These are phyloP conservation scores for Tokudaia tokunoshimensis DNA, from an alignment of 2,797 vertebrate species.

Conservation along the genomic window DNA sequence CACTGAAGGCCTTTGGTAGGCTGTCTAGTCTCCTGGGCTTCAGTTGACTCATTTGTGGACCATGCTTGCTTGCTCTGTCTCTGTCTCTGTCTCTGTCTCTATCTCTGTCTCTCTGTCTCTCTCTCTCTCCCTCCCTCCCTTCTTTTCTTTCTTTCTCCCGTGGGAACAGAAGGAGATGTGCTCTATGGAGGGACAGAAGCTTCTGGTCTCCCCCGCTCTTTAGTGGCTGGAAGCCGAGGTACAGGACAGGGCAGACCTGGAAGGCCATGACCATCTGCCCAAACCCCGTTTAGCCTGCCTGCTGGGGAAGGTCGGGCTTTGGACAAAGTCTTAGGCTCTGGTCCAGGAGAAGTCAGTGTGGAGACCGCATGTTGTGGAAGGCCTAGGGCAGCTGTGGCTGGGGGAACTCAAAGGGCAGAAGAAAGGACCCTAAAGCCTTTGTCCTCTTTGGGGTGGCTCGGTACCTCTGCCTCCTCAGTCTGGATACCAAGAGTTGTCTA, in stretches of 20 bases:
- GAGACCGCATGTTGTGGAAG: background rate
- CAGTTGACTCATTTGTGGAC: background rate
- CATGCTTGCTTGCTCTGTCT: background rate
- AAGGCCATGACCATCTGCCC: background rate
- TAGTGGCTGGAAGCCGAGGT: background rate
- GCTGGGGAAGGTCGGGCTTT: background rate
- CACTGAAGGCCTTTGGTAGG: conserved; percentile 12
- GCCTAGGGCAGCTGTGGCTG: background rate
- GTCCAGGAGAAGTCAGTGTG: background rate
- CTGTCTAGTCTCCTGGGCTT: conserved; percentile 33
- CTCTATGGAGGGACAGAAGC: background rate
- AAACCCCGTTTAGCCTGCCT: background rate
- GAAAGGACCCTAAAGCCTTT: background rate
- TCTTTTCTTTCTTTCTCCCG: background rate
- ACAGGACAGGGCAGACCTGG: background rate
- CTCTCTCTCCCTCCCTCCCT: background rate
- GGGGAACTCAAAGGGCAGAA: background rate
- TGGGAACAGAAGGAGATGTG: background rate
- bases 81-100: too few relatives aligned
- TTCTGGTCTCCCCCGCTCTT: conserved; percentile 7
- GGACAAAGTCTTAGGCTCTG: background rate
- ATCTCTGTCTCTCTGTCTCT: too few relatives aligned
- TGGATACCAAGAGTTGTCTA: conserved; percentile 21
- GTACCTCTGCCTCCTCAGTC: background rate
- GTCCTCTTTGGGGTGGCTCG: background rate